Percentiles rank a stretch among this genome's conserved stretches.
Evolutionary conservation across 2,797 vertebrate species (phyloP).

Genomic region (Falco naumanni): DNA sequence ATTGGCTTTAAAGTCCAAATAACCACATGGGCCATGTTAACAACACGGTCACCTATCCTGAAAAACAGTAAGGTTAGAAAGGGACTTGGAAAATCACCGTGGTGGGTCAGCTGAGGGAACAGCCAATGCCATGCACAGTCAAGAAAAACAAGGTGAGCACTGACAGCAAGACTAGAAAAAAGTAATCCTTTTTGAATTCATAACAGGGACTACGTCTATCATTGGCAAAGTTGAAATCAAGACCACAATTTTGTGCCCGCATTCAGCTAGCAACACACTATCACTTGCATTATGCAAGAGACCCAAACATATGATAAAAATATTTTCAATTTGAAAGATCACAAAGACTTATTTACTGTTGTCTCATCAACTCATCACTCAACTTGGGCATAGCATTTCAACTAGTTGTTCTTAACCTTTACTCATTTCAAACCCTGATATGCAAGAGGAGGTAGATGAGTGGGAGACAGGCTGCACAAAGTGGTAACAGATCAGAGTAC

Average conservation of each 20-base stretch:
- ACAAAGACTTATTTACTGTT: neutral
- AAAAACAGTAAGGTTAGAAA: neutral
- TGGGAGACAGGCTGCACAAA: neutral
- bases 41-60: neutral
- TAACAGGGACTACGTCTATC: fast-evolving
- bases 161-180: neutral
- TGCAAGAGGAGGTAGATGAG: neutral
- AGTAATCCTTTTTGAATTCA: neutral
- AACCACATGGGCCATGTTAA: neutral
- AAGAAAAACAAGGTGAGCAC: neutral
- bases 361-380: neutral
- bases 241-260: neutral
- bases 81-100: neutral
- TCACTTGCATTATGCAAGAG: neutral
- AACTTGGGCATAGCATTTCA: too few species aligned
- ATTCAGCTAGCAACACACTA: neutral
- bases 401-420: neutral
- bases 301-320: neutral
- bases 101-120: neutral
- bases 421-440: neutral
- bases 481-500: neutral
- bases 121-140: neutral
- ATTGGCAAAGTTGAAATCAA: neutral
- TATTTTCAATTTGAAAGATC: neutral
- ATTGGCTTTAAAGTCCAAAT: neutral